Base-by-base conservation (phyloP, 2,888 invertebrate species). In the Fragum whitleyi region DNA sequence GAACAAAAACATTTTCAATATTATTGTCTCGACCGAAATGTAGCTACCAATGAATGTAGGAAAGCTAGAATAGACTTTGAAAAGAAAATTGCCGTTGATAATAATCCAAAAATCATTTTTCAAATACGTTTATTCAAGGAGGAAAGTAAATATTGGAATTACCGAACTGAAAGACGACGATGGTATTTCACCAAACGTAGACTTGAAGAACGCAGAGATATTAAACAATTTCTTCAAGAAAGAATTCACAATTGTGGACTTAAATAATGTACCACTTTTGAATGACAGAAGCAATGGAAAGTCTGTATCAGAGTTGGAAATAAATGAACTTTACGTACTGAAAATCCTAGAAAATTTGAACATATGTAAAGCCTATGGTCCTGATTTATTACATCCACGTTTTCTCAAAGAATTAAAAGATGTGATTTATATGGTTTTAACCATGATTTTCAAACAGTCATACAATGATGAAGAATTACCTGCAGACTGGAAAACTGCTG, bases 21-120 rank as follows among this genome's bases (percentile, higher is more conserved):
- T 11, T 65, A 39, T 23, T 32, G 36, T 36, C 16, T 21, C 26
- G 23, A 59, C 32, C 11, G 72, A 42, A 72, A 72, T 61, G 19
- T 23, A 16, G 36, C 72, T 19, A 72, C 59, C 19, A 3, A 51
- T 2, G 74, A 62, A 65, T 74, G 74, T 53, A 65, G 74, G 32
- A 74, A 28, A 53, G 74, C 74, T 21, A 51, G 65, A 55, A 36
- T 26, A 2, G 53, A 74, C 11, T 65, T 65, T 51, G 73, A 73
- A 62, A 39, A 19, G 7, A 42, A 32, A 32, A 26, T 73, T 39
- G 47, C 65, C 2, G 36, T 65, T 1, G 65, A 74, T 6, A 39
- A 51, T 32, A 65, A 74, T 65, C 53, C 65, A 1, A 73, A n/a
- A 73, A 62, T 59, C 74, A 6, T 65, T 74, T 36, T 74, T 65